phyloP scores from a whole-genome alignment of 2,113 vertebrate genomes.

The Rhinichthys klamathensis region DNA sequence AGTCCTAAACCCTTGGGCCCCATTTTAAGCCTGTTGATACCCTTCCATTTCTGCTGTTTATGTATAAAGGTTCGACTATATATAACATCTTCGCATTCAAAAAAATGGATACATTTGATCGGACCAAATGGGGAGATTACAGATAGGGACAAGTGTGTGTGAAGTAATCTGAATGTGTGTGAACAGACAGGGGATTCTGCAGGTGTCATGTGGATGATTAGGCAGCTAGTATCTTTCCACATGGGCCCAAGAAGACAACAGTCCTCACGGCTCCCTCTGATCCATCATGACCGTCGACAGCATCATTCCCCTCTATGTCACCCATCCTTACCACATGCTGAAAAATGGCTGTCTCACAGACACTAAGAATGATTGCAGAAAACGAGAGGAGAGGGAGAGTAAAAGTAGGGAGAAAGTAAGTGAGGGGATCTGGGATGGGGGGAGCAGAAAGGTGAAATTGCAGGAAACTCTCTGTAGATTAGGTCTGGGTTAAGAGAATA shows the following conservation, averaged over 20 bases:
- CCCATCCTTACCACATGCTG: slow-evolving; percentile 78
- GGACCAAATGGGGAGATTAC: neutral
- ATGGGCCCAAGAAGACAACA: slow-evolving; percentile 75
- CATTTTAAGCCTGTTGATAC: neutral
- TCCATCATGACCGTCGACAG: slow-evolving; percentile 87
- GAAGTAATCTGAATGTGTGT: slow-evolving; percentile 55
- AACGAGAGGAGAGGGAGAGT: slow-evolving; percentile 68
- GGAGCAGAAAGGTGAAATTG: slow-evolving; percentile 83
- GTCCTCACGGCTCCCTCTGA: slow-evolving; percentile 83
- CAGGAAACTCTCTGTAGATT: slow-evolving; percentile 88
- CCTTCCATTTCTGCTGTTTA: neutral
- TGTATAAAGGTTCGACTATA: neutral
- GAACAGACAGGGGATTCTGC: slow-evolving; percentile 60
- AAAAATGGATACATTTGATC: neutral
- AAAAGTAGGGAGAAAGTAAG: slow-evolving; percentile 51
- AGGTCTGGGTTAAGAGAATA: slow-evolving; percentile 96
- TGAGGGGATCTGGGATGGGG: slow-evolving; percentile 35
- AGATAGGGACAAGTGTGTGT: neutral
- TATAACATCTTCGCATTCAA: neutral
- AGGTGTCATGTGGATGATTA: slow-evolving; percentile 85
- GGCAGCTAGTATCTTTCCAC: slow-evolving; percentile 85
- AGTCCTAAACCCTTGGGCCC: neutral
- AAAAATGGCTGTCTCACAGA: slow-evolving; percentile 85
- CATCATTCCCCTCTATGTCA: slow-evolving; percentile 93
- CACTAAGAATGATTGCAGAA: slow-evolving; percentile 85